A percentile compares a stretch with the other conserved stretches of the same genome.
Evolutionary conservation across 2,113 vertebrate species (phyloP).

Genomic region (Ibidorhyncha struthersii): DNA sequence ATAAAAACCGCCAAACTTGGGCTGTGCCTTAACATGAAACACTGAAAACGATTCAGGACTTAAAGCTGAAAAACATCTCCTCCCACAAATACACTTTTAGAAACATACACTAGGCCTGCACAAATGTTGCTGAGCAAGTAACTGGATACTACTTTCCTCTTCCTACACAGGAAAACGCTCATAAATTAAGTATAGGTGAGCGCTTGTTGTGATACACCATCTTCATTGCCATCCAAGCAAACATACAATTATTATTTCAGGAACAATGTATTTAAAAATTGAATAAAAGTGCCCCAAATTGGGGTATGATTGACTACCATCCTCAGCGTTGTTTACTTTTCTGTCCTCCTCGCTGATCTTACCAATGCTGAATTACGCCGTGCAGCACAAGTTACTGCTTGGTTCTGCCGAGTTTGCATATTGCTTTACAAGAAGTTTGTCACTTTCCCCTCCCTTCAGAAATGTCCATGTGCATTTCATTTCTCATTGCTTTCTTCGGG

Average conservation of each 20-base stretch:
- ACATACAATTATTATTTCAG: too few species aligned
- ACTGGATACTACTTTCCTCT: not conserved
- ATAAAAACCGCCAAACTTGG: not conserved
- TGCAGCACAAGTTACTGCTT: not conserved
- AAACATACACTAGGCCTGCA: not conserved
- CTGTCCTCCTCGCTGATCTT: not conserved
- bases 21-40: not conserved
- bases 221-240: not conserved
- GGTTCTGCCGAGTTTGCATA: too few species aligned
- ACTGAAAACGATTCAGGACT: not conserved
- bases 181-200: not conserved
- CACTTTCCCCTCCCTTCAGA: too few species aligned
- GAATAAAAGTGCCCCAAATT: not conserved
- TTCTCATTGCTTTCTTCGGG: too few species aligned
- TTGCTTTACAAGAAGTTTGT: too few species aligned
- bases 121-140: not conserved
- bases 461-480: too few species aligned
- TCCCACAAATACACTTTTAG: not conserved
- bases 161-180: not conserved
- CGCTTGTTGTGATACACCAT: too few species aligned
- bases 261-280: not conserved
- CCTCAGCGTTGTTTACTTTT: not conserved
- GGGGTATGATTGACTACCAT: not conserved
- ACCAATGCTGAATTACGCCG: fast-evolving
- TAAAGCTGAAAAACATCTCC: not conserved